Base-by-base conservation (phyloP, 2,888 invertebrate species). In the Nomada flava region DNA sequence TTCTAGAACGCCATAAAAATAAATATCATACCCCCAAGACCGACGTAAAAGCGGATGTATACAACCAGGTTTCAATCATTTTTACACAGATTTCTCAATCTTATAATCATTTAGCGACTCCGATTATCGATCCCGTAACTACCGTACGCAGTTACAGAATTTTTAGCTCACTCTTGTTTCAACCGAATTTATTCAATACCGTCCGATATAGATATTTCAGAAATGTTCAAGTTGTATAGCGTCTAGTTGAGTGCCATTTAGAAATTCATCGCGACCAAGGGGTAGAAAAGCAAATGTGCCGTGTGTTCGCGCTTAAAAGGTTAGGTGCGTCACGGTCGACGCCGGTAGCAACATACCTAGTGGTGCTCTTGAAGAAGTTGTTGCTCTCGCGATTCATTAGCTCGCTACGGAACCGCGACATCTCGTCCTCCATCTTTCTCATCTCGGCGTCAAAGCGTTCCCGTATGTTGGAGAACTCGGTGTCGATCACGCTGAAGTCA, bases 341-440 rank as follows among this genome's bases (percentile, higher is more conserved):
- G 68, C 67, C 75, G 82, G 69, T 67, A 53, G n/a, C 74, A 63
- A 78, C 76, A 29, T 96, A 98, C 98, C 98, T 98, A 93, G 97
- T 96, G 91, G 97, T 97, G 94, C 96, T 97, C 95, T 97, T 97
- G 95, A 98, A 98, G 95, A 98, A 98, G 93, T 98, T 97, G 94
- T 97, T 97, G 92, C 97, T 97, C 94, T 98, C 98, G 92, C 98
- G 96, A 94, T 98, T 98, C 97, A 98, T 97, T 86, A 98, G 95
- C 94, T 98, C 98, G 88, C 97, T 97, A 91, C 98, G 96, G 95
- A 98, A 98, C 95, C 97, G 97, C 94, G 97, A 97, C 99, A 99
- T 99, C 95, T 99, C 99, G 92, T 98, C 98, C 95, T 99, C 99
- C 98, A 99, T 99, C 95, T 98, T 98, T 92, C 97, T 96, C 99